Evolutionary conservation across 2,888 invertebrate genomes (phyloP).

Genomic region (Harpagoxenus sublaevis): DNA sequence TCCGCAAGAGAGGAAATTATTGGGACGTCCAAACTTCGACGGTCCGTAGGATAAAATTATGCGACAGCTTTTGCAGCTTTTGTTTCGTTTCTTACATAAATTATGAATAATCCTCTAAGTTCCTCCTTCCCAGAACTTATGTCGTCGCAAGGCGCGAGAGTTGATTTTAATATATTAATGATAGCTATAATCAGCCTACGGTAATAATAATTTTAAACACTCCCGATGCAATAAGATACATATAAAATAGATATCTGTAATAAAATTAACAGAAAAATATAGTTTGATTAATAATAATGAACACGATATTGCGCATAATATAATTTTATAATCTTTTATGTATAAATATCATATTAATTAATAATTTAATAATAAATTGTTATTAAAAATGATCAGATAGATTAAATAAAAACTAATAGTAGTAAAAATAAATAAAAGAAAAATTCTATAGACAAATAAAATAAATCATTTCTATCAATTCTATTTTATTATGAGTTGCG

Average conservation of each 20-base stretch:
- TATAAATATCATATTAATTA: not conserved
- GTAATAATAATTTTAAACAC: not conserved
- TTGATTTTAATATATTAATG: conserved; percentile 50
- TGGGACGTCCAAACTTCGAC: conserved; percentile 71
- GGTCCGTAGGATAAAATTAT: conserved; percentile 71
- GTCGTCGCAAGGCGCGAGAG: conserved; percentile 51
- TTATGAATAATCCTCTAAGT: conserved; percentile 75
- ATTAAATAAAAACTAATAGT: not conserved
- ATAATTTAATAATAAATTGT: not conserved
- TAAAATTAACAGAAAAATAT: not conserved
- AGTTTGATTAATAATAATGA: not conserved
- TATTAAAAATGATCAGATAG: not conserved
- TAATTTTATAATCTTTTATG: not conserved
- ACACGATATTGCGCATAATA: not conserved
- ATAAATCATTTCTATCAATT: conserved; percentile 1
- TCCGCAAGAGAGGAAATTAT: conserved; percentile 62
- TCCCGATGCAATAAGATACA: not conserved
- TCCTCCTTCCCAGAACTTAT: conserved; percentile 59
- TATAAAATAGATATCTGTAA: conserved; percentile 1
- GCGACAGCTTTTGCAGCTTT: conserved; percentile 70
- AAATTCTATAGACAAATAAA: conserved; percentile 10
- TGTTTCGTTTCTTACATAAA: conserved; percentile 76
- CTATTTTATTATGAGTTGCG: not conserved
- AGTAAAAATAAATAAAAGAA: not conserved
- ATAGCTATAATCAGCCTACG: conserved; percentile 13